phyloP scores from a whole-genome alignment of 2,113 vertebrate genomes.

The Siphamia tubifer region DNA sequence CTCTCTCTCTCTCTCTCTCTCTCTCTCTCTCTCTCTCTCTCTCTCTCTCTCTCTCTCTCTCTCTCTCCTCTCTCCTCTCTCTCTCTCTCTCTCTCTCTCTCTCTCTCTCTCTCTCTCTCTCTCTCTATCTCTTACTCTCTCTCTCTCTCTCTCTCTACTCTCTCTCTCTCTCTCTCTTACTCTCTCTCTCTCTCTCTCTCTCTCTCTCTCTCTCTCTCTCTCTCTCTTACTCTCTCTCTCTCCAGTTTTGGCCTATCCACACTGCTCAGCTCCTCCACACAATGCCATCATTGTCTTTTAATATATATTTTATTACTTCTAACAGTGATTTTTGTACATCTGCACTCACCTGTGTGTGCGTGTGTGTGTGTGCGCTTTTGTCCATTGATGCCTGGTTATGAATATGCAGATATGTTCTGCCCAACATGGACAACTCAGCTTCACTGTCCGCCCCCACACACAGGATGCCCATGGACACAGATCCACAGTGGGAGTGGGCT shows the following conservation, averaged over 20 bases:
- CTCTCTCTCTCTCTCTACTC: background rate
- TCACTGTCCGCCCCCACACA: slow-evolving; percentile 63
- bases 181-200: too few relatives aligned
- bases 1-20: background rate
- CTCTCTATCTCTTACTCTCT: too few relatives aligned
- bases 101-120: slow-evolving; percentile 2
- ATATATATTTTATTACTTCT: background rate
- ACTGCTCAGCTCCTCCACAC: background rate
- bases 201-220: too few relatives aligned
- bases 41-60: slow-evolving; percentile 23
- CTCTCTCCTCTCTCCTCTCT: slow-evolving; percentile 45
- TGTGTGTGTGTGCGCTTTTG: background rate
- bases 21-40: too few relatives aligned
- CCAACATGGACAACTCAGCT: slow-evolving; percentile 56
- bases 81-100: slow-evolving; percentile 43
- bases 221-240: slow-evolving; percentile 3
- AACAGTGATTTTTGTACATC: background rate
- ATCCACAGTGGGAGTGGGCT: slow-evolving; percentile 17
- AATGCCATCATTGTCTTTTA: background rate
- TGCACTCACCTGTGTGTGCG: background rate
- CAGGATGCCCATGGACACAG: slow-evolving; percentile 53
- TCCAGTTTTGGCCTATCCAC: slow-evolving; percentile 12
- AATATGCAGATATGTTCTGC: slow-evolving; percentile 68
- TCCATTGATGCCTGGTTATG: slow-evolving; percentile 39
- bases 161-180: slow-evolving; percentile 20